Percentiles rank a stretch among this genome's conserved stretches.
phyloP scores from a whole-genome alignment of 2,113 vertebrate genomes.

The Heptranchias perlo region DNA sequence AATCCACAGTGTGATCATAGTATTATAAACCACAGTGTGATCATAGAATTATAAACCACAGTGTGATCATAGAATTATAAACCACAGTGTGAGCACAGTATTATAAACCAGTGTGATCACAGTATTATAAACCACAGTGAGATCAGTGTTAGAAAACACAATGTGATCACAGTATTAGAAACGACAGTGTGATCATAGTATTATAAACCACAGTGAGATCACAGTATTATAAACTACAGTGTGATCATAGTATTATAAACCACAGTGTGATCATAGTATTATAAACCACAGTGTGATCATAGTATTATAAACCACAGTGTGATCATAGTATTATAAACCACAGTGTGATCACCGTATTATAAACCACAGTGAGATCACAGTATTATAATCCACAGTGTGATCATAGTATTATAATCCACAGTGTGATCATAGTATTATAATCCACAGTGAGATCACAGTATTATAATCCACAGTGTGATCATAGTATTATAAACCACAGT shows the following conservation, averaged over 20 bases:
- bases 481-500: not conserved
- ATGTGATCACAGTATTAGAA: not conserved
- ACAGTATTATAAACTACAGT: too few relatives aligned
- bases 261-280: not conserved
- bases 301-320: too few relatives aligned
- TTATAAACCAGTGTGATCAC: not conserved
- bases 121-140: not conserved
- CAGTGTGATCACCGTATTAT: not conserved
- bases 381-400: not conserved
- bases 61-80: too few relatives aligned
- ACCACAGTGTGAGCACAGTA: not conserved
- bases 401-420: not conserved
- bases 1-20: not conserved
- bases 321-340: not conserved
- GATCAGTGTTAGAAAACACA: too few relatives aligned
- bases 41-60: not conserved
- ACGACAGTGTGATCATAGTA: not conserved
- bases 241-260: not conserved
- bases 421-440: not conserved
- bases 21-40: not conserved
- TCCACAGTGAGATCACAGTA: too few relatives aligned
- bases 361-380: too few relatives aligned
- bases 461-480: not conserved
- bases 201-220: not conserved
- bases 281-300: too few relatives aligned